phyloP scores from a whole-genome alignment of 2,888 invertebrate genomes.

The Stegophylla sp. region DNA sequence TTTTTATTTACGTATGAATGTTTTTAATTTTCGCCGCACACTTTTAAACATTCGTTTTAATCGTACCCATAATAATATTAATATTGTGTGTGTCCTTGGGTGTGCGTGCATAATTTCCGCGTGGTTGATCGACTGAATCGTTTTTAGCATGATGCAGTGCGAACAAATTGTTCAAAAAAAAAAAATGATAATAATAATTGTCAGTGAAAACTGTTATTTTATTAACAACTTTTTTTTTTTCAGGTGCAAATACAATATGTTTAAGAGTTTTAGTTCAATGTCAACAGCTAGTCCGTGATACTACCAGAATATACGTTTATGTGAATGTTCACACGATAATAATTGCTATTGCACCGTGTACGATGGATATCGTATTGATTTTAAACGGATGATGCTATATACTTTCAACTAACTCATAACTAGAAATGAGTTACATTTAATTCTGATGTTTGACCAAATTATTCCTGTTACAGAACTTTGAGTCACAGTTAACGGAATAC shows the following conservation, averaged over 20 bases:
- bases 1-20: too few species aligned
- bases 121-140: not conserved
- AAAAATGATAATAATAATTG: not conserved
- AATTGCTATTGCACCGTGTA: not conserved
- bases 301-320: constrained; percentile 21
- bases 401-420: not conserved
- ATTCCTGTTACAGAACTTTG: not conserved
- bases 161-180: not conserved
- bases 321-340: constrained; percentile 18
- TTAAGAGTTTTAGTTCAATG: constrained; percentile 53
- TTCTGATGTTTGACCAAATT: not conserved
- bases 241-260: constrained; percentile 53
- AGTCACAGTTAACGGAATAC: not conserved
- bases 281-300: constrained; percentile 41
- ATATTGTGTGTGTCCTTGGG: constrained; percentile 2
- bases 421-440: not conserved
- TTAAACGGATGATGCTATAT: not conserved
- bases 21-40: too few species aligned
- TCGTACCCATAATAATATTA: not conserved
- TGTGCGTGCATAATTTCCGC: not conserved
- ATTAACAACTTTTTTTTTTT: constrained; percentile 7
- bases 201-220: constrained; percentile 9
- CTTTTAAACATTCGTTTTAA: too few species aligned
- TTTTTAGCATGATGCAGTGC: not conserved
- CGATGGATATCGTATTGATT: not conserved